Conservation (phyloP, 2,888 invertebrate species). For the Blera fallax region DNA sequence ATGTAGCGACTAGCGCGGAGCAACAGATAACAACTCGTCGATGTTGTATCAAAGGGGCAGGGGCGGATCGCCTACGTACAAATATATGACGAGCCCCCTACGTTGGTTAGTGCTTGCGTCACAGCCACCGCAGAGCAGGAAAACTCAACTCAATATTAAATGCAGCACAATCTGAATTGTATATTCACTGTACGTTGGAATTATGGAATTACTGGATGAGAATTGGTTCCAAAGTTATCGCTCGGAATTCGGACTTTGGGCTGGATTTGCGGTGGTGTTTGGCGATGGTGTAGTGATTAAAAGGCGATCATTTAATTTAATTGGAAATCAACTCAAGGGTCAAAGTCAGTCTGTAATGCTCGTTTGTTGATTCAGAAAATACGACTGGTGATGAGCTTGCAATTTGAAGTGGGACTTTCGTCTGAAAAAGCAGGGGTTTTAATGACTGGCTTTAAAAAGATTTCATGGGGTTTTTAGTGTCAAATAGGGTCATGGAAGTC, state of each 20-base stretch:
- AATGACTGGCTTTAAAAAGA: background rate
- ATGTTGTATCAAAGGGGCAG: background rate
- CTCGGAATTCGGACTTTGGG: slow-evolving; percentile 41
- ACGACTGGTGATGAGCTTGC: background rate
- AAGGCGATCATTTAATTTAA: background rate
- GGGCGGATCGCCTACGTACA: background rate
- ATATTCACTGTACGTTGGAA: background rate
- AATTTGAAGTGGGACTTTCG: background rate
- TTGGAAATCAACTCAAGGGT: background rate
- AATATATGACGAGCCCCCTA: slow-evolving; percentile 21
- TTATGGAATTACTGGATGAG: background rate
- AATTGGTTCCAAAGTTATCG: slow-evolving; percentile 18
- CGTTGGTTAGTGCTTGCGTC: slow-evolving; percentile 9
- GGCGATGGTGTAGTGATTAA: background rate
- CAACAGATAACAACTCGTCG: background rate
- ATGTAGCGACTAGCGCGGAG: background rate
- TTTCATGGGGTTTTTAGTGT: background rate
- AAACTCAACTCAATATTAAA: background rate
- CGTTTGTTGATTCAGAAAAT: background rate
- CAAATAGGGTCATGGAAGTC: background rate
- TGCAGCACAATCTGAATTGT: background rate
- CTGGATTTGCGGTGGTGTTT: background rate
- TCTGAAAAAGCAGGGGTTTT: background rate
- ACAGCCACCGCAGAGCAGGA: background rate
- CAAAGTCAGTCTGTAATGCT: slow-evolving; percentile 20